These are phyloP conservation scores for Bombycilla garrulus DNA, from an alignment of 2,113 vertebrate species.

Conservation along the genomic window DNA sequence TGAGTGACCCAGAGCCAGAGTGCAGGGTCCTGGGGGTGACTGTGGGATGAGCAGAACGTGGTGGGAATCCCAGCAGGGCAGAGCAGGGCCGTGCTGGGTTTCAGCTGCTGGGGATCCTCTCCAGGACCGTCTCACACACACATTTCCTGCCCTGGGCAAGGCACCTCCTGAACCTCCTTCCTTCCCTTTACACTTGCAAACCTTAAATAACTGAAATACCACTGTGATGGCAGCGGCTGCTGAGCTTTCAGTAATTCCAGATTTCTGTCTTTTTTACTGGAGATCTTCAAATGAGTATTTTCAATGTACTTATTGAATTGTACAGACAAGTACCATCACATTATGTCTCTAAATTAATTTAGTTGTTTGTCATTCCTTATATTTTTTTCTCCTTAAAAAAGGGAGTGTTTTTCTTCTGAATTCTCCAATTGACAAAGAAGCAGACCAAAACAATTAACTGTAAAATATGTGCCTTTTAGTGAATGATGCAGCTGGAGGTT, in stretches of 20 bases:
- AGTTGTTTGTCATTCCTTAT: background rate
- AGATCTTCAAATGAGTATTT: background rate
- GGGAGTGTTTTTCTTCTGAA: background rate
- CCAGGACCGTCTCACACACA: fast-evolving
- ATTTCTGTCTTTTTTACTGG: background rate
- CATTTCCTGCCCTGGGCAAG: fast-evolving
- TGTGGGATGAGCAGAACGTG: background rate
- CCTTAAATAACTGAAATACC: background rate
- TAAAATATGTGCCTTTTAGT: background rate
- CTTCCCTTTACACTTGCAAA: background rate
- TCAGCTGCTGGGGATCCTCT: background rate
- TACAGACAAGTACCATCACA: background rate
- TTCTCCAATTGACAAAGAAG: background rate
- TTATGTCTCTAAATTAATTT: background rate
- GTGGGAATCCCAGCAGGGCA: background rate
- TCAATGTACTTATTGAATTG: background rate
- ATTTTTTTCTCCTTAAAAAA: background rate
- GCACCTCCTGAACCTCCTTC: background rate
- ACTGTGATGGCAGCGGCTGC: background rate
- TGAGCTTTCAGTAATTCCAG: background rate
- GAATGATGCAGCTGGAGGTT: background rate
- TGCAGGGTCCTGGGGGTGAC: background rate
- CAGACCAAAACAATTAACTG: background rate
- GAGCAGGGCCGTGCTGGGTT: background rate
- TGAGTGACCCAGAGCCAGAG: too few species aligned